Conservation (phyloP, 2,797 vertebrate genomes). For the Oceanodroma leucorhoa region DNA sequence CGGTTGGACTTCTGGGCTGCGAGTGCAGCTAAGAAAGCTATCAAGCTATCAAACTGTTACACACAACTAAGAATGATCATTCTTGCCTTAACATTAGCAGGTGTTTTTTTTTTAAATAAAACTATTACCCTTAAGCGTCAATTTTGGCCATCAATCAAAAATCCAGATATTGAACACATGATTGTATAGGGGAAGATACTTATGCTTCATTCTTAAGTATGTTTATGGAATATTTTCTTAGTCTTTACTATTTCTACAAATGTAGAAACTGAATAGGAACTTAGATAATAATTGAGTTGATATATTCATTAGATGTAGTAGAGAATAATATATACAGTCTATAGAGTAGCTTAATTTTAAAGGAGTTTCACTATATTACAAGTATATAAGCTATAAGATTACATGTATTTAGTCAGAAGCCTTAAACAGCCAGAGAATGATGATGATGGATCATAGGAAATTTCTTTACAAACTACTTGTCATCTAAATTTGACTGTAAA, state of each 20-base stretch:
- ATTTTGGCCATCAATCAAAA: background rate
- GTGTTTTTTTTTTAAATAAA: background rate
- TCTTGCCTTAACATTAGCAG: background rate
- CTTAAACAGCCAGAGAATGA: background rate
- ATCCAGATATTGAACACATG: background rate
- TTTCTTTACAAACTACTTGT: background rate
- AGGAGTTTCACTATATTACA: background rate
- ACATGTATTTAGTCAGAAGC: background rate
- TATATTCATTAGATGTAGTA: background rate
- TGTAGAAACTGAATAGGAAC: background rate
- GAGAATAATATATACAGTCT: background rate
- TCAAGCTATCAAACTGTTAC: conserved; percentile 35
- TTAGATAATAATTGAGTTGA: background rate
- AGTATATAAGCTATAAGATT: background rate
- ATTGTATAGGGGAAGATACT: background rate
- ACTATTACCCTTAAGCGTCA: conserved; percentile 13
- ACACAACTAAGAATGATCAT: conserved; percentile 30
- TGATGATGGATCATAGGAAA: background rate
- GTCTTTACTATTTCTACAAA: background rate
- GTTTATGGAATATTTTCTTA: background rate
- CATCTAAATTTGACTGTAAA: background rate
- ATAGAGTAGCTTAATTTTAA: background rate
- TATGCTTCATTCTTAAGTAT: background rate
- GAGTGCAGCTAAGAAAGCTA: background rate
- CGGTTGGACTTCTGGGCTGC: too few relatives aligned